These are phyloP conservation scores for Macrosoma leucophasiata DNA, from an alignment of 2,888 invertebrate genomes.

Conservation along the genomic window DNA sequence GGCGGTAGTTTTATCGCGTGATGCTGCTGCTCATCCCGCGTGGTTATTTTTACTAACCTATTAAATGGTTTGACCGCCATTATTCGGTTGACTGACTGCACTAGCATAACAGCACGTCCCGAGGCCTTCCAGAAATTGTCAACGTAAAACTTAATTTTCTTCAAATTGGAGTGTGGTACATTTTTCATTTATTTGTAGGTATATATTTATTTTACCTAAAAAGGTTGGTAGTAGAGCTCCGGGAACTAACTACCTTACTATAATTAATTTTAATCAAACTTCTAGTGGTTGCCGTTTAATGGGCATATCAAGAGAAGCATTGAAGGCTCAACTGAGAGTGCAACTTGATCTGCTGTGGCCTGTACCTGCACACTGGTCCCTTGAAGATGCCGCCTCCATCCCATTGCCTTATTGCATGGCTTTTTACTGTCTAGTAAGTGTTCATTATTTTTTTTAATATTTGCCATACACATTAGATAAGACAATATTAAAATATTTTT, in stretches of 20 bases:
- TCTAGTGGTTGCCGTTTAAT: constrained; percentile 76
- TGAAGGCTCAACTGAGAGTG: constrained; percentile 71
- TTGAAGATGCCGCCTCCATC: constrained; percentile 84
- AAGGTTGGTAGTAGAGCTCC: neutral
- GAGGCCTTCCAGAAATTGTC: constrained; percentile 54
- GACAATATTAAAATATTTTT: no score
- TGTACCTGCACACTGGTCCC: no score
- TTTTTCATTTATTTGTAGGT: neutral
- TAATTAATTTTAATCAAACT: no score
- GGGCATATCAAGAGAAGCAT: constrained; percentile 76
- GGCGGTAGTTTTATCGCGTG: no score
- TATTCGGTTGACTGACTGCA: no score
- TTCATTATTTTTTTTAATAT: no score
- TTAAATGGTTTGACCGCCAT: no score
- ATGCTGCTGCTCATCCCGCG: no score
- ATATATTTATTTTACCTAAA: neutral
- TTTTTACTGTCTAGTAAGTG: no score
- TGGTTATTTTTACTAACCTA: no score
- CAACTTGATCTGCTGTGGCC: constrained; percentile 75
- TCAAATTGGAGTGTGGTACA: neutral
- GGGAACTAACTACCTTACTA: neutral
- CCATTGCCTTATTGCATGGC: constrained; percentile 84
- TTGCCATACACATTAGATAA: no score
- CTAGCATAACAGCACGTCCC: no score
- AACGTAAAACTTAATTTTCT: constrained; percentile 16